Evolutionary conservation across 2,113 vertebrate genomes (phyloP), one percentile per base, ranked within the genome.

Genomic region (Herpetotheres cachinnans): DNA sequence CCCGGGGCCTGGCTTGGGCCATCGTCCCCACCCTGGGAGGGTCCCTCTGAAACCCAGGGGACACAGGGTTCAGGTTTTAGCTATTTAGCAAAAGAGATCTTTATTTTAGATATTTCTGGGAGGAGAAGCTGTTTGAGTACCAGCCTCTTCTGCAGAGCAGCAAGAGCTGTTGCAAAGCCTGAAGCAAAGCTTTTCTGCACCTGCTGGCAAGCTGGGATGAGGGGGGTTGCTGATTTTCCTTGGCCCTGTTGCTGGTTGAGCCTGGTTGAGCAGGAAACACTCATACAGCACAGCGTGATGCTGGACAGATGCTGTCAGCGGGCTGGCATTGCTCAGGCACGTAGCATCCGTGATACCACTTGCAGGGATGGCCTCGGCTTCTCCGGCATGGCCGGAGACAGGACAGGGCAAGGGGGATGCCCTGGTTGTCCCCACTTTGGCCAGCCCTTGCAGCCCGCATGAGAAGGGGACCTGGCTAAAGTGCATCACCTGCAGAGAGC

Each of bases 371-470:
- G 30, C 16, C 42, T n/a, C 2, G 2, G 17, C 29, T 58, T 73
- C 44, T 16, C 59, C 0, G 3, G 30, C 13, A 3, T 7, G 29
- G 34, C 38, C 3, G 9, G 36, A 30, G 44, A n/a, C 6, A 9
- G 47, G 32, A 6, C 4, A 9, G 34, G 27, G 13, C 8, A 6
- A 42, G 50, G 3, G 13, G 38, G 40, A n/a, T 17, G 46, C 9
- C 2, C 5, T 7, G 16, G 9, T 21, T 30, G 16, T 26, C 59
- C 29, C 7, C 1, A 2, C 27, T 52, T 34, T 1, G 6, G 36
- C 26, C 42, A 24, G 4, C 25, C 18, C 40, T 40, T 8, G 30
- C 13, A 29, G n/a, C 16, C 21, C 0, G 0, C 20, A 0, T 2
- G 56, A 7, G 50, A 14, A 18, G 13, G 22, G 46, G 26, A 36